Evolutionary conservation across 2,113 vertebrate species (phyloP), one percentile per base, ranked within the genome.

Genomic region (Microcebus ravelobensis): DNA sequence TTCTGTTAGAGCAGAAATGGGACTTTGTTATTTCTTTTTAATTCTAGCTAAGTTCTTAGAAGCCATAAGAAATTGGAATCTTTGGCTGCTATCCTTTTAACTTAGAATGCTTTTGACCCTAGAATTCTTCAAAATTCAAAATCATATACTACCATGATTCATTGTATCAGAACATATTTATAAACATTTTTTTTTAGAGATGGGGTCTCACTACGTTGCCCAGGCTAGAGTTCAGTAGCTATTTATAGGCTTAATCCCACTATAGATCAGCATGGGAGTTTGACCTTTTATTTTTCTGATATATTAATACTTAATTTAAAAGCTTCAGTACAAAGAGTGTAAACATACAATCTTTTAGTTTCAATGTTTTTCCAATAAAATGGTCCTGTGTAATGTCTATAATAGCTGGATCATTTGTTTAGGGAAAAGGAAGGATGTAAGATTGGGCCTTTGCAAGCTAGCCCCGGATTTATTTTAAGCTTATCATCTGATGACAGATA

Each of bases 121-220:
- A 73, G 36, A 90, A 94, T 70, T 92, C 65, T 92, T 96, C 52
- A 55, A 83, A 85, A 90, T 94, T 87, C 85, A 71, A 87, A 92
- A 87, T 45, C 63, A 5, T 87, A 29, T 50, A n/a, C 57, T 48
- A 42, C 50, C 50, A 87, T 76, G 29, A 83, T 87, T 76, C 50
- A 59, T 70, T 86, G 92, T 48, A 95, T 65, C 5, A 61, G 55
- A 55, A 55, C 13, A 10, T n/a, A n/a, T n/a, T 55, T 55, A 34
- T 31, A 34, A 20, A 67, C 13, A 67, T 34, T 17, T 29, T 11
- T 1, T 31, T 76, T 45, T 76, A 18, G 73, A 74, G 13, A 48
- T 8, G 25, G 42, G 14, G 42, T 48, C 8, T 76, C 8, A 8
- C 42, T 48, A 29, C 9, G 42, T 18, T 48, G 25, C 15, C 42